Percentiles rank a stretch among this genome's conserved stretches.
These are phyloP conservation scores for Glossophaga mutica DNA, from an alignment of 2,797 vertebrate genomes.

Conservation along the genomic window DNA sequence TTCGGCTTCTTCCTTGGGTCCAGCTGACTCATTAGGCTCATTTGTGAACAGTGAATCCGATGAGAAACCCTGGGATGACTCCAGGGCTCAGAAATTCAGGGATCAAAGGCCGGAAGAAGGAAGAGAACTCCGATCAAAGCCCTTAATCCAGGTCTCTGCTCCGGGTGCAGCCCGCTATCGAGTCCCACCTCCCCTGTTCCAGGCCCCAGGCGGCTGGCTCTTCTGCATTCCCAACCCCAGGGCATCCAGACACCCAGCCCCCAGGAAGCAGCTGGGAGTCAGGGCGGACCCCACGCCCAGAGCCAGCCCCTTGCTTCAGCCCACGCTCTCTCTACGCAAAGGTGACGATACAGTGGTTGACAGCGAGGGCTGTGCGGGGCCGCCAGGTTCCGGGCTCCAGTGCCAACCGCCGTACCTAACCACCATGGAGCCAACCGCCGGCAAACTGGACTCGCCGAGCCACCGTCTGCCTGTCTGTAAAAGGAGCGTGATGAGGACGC, in stretches of 20 bases:
- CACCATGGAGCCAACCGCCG: not conserved
- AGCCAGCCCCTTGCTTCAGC: not conserved
- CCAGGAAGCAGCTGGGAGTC: not conserved
- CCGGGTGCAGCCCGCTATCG: fast-evolving
- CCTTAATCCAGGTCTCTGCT: not conserved
- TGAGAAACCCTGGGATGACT: not conserved
- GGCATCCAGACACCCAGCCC: not conserved
- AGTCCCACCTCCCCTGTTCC: not conserved
- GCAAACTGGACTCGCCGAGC: not conserved
- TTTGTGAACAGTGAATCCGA: not conserved
- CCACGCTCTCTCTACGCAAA: not conserved
- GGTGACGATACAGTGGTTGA: fast-evolving
- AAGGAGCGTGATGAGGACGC: not conserved
- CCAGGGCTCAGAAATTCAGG: not conserved
- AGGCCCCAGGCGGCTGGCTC: not conserved
- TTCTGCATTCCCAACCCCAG: not conserved
- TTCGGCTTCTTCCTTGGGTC: constrained; percentile 54
- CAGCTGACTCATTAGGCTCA: not conserved
- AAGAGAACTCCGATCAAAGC: not conserved
- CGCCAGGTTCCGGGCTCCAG: not conserved
- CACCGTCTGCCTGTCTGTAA: not conserved
- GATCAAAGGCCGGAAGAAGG: not conserved
- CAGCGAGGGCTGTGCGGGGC: not conserved
- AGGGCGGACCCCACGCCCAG: not conserved
- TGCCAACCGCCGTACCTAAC: not conserved